Evolutionary conservation across 2,797 vertebrate species (phyloP), one percentile per base, ranked within the genome.

Genomic region (Aulostomus chinensis): DNA sequence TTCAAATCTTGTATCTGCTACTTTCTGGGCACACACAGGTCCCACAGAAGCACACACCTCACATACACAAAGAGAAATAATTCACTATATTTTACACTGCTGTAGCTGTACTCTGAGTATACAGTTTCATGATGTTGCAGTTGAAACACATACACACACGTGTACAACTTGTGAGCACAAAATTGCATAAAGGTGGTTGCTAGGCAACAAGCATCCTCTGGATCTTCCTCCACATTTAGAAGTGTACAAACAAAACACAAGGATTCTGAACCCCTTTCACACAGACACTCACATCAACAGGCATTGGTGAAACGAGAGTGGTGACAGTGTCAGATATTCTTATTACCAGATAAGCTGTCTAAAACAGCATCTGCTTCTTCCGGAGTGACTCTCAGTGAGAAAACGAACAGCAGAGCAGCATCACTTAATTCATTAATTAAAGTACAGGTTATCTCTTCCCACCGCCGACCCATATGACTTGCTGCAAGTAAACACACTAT

Each of bases 171-270:
- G 42, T 50, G 52, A 71, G 71, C 73, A 54, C 13, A 42, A 49
- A 54, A 58, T 73, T 68, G 66, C 64, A 56, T 50, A 50, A 31
- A 14, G n/a, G 56, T 7, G 48, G 85, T 88, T 90, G 88, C 91
- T 88, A 89, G 68, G 91, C 80, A 91, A 92, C 91, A 89, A 79
- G 82, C 81, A 84, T 86, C 80, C 75, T 80, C 73, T 57, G 33
- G 57, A 56, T 84, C 80, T 75, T 76, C 84, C 81, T 82, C 80
- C 85, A 89, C 80, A 77, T 35, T 35, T 35, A 52, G 22, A 45
- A 46, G 40, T 54, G 60, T 59, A 57, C 57, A 36, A 15, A 24
- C 38, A 30, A 47, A 64, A 64, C 55, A 49, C 43, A 42, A 24
- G 10, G 11, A 68, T 28, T 58, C 52, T 58, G 41, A 54, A 55